These are phyloP conservation scores for Microchirus variegatus DNA, from an alignment of 2,797 vertebrate species.

Conservation along the genomic window DNA sequence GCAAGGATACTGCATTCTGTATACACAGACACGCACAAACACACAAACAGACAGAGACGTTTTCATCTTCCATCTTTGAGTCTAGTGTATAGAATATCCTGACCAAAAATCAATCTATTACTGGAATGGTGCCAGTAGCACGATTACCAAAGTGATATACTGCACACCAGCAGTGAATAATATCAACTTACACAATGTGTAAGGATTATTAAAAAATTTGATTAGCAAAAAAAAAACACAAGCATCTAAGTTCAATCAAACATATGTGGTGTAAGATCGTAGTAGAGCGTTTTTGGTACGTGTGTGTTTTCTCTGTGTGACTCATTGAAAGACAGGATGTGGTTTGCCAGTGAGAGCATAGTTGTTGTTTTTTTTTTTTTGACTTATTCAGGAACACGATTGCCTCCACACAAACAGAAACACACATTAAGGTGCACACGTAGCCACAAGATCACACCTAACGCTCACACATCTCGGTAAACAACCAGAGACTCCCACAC, in stretches of 20 bases:
- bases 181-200: slow-evolving; percentile 7
- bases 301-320: slow-evolving; percentile 55
- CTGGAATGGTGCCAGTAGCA: slow-evolving; percentile 66
- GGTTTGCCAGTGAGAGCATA: slow-evolving; percentile 57
- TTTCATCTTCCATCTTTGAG: slow-evolving; percentile 41
- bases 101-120: slow-evolving; percentile 63
- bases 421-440: slow-evolving; percentile 56
- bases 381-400: slow-evolving; percentile 62
- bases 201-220: too few species aligned
- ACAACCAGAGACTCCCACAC: slow-evolving; percentile 67
- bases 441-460: slow-evolving; percentile 62
- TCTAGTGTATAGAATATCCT: slow-evolving; percentile 65
- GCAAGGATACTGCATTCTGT: slow-evolving; percentile 30
- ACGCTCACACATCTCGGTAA: slow-evolving; percentile 69
- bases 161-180: slow-evolving; percentile 49
- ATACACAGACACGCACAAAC: slow-evolving; percentile 2
- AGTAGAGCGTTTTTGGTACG: not conserved
- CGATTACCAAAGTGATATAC: slow-evolving; percentile 74
- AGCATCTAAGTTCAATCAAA: too few species aligned
- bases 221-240: too few species aligned
- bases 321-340: slow-evolving; percentile 72
- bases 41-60: slow-evolving; percentile 12
- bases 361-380: slow-evolving; percentile 13
- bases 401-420: slow-evolving; percentile 63
- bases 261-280: too few species aligned